These are phyloP conservation scores for Platyrinchus mystaceus DNA, from an alignment of 2,797 vertebrate genomes.

Conservation along the genomic window DNA sequence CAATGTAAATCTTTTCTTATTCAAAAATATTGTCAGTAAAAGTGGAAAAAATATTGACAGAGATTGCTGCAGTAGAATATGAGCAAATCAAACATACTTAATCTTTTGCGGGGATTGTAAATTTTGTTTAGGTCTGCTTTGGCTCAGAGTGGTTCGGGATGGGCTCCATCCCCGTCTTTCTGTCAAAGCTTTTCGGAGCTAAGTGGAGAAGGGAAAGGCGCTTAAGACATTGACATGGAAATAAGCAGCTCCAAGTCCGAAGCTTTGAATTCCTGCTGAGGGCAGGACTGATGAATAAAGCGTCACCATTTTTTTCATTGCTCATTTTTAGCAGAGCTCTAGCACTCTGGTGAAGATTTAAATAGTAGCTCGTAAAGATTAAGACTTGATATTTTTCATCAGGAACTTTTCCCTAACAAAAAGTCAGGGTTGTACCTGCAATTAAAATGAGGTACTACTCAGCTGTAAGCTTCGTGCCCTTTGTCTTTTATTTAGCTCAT, in stretches of 20 bases:
- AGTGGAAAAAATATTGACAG: background rate
- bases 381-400: background rate
- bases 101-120: background rate
- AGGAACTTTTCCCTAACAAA: background rate
- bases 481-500: background rate
- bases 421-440: background rate
- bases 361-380: background rate
- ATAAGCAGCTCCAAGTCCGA: background rate
- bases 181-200: background rate
- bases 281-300: background rate
- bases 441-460: background rate
- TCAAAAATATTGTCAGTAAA: background rate
- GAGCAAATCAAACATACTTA: background rate
- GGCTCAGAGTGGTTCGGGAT: background rate
- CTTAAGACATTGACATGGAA: background rate
- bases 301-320: background rate
- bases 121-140: background rate
- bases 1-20: slow-evolving; percentile 14
- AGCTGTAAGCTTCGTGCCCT: fast-evolving
- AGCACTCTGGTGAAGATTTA: background rate
- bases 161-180: background rate
- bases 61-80: background rate
- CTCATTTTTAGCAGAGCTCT: background rate
- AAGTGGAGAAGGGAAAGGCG: background rate
- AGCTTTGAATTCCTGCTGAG: background rate